Conservation (phyloP, 2,888 invertebrate species). For the Liodrosophila aerea region DNA sequence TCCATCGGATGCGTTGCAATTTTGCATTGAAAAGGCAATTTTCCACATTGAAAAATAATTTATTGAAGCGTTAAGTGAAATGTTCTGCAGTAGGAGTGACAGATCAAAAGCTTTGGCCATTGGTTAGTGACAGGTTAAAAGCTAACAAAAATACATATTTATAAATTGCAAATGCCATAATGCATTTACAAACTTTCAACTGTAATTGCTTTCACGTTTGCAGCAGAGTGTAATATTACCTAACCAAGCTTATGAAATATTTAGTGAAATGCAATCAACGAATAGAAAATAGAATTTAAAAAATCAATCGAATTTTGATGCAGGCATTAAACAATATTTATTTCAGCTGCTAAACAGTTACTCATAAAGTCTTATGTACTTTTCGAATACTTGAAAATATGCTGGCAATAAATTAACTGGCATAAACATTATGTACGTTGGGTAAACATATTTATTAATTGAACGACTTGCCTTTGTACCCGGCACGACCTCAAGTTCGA, state of each 20-base stretch:
- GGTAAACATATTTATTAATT: conserved; percentile 70
- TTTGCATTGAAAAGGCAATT: conserved; percentile 54
- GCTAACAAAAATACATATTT: conserved; percentile 36
- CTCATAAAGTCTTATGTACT: not conserved
- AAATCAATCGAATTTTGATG: no score
- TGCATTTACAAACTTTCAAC: conserved; percentile 26
- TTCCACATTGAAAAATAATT: conserved; percentile 61
- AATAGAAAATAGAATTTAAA: no score
- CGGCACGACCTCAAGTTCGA: no score
- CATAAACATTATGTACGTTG: conserved; percentile 12
- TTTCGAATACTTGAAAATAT: conserved; percentile 1
- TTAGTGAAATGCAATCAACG: no score
- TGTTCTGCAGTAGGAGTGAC: not conserved
- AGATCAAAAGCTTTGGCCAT: conserved; percentile 13
- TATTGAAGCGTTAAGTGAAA: conserved; percentile 54
- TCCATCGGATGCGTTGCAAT: conserved; percentile 10
- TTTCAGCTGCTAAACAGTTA: no score
- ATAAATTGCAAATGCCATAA: conserved; percentile 32
- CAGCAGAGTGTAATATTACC: not conserved
- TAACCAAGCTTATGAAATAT: not conserved
- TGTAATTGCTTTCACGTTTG: not conserved
- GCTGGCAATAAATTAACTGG: conserved; percentile 1
- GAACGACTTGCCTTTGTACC: conserved; percentile 39
- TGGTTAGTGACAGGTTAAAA: conserved; percentile 39
- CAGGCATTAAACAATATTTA: not conserved